Evolutionary conservation across 1,140 invertebrate species (phyloP).

Genomic region (Drosophila auraria): DNA sequence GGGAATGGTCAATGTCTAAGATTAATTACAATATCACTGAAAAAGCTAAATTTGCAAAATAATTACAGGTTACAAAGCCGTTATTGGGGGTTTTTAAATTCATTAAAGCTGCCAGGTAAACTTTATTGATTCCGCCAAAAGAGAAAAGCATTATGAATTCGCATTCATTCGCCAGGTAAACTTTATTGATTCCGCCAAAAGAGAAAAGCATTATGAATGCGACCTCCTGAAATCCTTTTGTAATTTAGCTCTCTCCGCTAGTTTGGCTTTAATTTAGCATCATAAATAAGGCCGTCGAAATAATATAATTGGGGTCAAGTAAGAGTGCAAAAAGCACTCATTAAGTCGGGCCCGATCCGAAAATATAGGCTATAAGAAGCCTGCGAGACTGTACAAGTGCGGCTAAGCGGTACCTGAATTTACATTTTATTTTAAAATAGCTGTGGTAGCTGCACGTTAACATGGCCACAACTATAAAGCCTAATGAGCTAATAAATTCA

Average conservation of each 20-base stretch:
- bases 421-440: conserved; percentile 16
- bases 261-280: conserved; percentile 5
- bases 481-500: conserved; percentile 76
- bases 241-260: neutral
- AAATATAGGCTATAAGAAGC: conserved; percentile 1
- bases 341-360: neutral
- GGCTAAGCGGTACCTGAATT: conserved; percentile 3
- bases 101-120: no score
- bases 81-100: no score
- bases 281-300: conserved; percentile 1
- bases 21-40: neutral
- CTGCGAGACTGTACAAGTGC: conserved; percentile 6
- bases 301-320: conserved; percentile 17
- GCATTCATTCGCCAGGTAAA: neutral
- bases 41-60: no score
- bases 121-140: no score
- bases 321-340: neutral
- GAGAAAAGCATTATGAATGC: neutral
- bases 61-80: neutral
- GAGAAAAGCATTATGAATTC: neutral
- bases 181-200: no score
- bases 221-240: neutral
- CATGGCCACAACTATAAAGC: conserved; percentile 70
- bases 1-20: neutral
- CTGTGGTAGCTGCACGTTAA: conserved; percentile 47